Conservation (phyloP, 1,140 invertebrate species). For the Anadara kagoshimensis region DNA sequence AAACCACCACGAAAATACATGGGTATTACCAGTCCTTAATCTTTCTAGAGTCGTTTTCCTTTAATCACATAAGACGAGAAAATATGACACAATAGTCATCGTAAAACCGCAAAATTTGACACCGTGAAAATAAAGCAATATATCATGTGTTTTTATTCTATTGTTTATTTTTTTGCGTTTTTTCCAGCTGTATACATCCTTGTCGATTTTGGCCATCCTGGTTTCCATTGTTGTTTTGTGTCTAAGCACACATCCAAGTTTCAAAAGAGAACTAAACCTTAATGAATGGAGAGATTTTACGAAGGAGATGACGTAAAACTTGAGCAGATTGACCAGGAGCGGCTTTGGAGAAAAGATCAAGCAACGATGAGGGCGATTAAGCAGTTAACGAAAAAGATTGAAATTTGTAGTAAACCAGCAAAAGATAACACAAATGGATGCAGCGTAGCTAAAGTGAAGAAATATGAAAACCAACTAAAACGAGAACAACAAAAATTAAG, state of each 20-base stretch:
- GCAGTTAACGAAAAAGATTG: constrained; percentile 1
- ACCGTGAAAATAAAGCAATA: too few species aligned
- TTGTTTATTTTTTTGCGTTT: constrained; percentile 39
- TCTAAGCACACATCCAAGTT: constrained; percentile 40
- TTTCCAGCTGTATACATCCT: constrained; percentile 39
- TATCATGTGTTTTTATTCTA: background rate
- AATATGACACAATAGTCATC: too few species aligned
- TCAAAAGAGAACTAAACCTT: constrained; percentile 31
- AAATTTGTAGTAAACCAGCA: background rate
- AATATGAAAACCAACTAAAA: too few species aligned
- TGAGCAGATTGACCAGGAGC: background rate
- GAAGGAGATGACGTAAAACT: constrained; percentile 14
- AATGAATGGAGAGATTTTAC: constrained; percentile 33
- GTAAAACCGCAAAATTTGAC: too few species aligned
- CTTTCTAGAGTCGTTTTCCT: too few species aligned
- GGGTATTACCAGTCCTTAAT: too few species aligned
- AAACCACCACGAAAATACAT: too few species aligned
- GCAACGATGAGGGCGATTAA: constrained; percentile 1
- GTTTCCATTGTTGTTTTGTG: constrained; percentile 38
- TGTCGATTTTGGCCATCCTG: constrained; percentile 41
- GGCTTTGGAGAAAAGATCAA: background rate
- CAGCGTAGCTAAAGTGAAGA: too few species aligned
- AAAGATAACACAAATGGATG: background rate
- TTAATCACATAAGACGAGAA: too few species aligned
- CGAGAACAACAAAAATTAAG: too few species aligned